Evolutionary conservation across 2,888 invertebrate species (phyloP).

Genomic region (Euproctis similis): DNA sequence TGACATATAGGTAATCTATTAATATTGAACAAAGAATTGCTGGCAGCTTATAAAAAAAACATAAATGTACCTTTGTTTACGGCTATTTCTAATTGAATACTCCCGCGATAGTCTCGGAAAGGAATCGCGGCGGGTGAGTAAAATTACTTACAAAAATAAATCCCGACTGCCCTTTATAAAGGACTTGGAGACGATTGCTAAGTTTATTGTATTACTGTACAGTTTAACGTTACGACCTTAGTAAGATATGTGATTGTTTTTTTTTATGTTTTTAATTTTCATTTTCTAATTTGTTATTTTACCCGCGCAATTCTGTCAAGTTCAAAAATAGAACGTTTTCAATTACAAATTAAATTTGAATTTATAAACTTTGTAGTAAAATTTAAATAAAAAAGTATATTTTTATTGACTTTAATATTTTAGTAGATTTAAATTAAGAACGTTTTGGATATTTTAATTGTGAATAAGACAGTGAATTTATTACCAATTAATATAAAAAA

Average conservation of each 20-base stretch:
- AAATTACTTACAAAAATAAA: conserved; percentile 14
- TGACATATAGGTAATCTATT: neutral
- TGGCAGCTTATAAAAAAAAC: conserved; percentile 9
- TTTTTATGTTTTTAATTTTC: neutral
- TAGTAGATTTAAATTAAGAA: too few relatives aligned
- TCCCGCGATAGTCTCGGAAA: conserved; percentile 29
- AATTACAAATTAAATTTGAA: too few relatives aligned
- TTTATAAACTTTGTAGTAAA: too few relatives aligned
- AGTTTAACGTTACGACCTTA: conserved; percentile 3
- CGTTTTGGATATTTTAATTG: too few relatives aligned
- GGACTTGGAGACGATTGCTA: conserved; percentile 1
- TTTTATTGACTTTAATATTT: too few relatives aligned
- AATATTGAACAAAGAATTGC: conserved; percentile 19
- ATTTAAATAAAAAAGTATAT: too few relatives aligned
- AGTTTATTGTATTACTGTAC: conserved; percentile 11
- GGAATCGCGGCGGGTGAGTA: conserved; percentile 20
- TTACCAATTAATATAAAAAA: too few relatives aligned
- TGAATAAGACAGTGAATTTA: too few relatives aligned
- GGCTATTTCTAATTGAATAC: conserved; percentile 22
- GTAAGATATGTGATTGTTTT: neutral
- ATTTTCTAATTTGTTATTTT: neutral
- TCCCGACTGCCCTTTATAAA: conserved; percentile 16
- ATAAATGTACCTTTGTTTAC: conserved; percentile 19
- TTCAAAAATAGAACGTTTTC: too few relatives aligned
- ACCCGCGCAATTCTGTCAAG: too few relatives aligned